These are phyloP conservation scores for Notolabrus celidotus DNA, from an alignment of 2,797 vertebrate species.

Conservation along the genomic window DNA sequence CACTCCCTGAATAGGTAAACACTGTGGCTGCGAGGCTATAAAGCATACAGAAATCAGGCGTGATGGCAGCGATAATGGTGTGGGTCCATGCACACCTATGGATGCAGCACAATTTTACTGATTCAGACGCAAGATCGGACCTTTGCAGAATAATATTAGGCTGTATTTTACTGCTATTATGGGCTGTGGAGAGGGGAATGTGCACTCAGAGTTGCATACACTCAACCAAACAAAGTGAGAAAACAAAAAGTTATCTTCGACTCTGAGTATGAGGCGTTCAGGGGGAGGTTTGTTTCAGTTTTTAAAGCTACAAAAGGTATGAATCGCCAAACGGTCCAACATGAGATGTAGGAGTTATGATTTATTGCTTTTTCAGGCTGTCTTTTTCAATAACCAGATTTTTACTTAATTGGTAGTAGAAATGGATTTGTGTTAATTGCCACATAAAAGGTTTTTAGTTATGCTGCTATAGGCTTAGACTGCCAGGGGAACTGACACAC, in stretches of 20 bases:
- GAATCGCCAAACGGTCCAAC: no score
- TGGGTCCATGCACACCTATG: constrained; percentile 14
- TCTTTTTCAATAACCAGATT: no score
- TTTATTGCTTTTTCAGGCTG: no score
- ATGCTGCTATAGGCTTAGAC: no score
- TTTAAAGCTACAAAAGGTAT: no score
- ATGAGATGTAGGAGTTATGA: no score
- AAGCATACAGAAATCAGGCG: constrained; percentile 58
- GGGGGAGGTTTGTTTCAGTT: neutral
- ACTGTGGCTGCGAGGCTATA: constrained; percentile 47
- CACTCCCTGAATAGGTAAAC: constrained; percentile 67
- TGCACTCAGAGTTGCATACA: neutral
- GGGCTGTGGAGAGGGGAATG: constrained; percentile 4
- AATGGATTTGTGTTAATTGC: no score
- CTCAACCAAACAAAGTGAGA: neutral
- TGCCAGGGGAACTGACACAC: no score
- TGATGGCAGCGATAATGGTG: constrained; percentile 58
- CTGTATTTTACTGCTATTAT: constrained; percentile 35
- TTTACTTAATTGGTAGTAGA: no score
- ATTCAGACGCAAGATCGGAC: constrained; percentile 39
- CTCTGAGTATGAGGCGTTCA: neutral
- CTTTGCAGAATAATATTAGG: constrained; percentile 44
- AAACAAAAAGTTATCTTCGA: constrained; percentile 1
- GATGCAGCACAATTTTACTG: constrained; percentile 43
- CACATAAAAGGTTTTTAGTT: no score